A percentile compares a stretch with the other conserved stretches of the same genome.
phyloP scores from a whole-genome alignment of 1,140 invertebrate genomes.

The Hylyphantes graminicola region DNA sequence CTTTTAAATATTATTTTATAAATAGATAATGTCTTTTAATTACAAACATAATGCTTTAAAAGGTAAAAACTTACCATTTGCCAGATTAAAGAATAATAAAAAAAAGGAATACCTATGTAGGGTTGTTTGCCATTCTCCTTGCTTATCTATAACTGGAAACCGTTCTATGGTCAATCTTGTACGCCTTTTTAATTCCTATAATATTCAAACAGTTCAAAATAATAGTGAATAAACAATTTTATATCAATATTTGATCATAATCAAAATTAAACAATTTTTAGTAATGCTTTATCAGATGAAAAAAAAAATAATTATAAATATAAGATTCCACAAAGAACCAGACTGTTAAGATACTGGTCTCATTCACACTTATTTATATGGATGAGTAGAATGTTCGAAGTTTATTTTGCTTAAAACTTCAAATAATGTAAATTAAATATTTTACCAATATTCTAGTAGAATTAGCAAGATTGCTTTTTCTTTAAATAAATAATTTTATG shows the following conservation, averaged over 20 bases:
- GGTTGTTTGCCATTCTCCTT: slow-evolving; percentile 87
- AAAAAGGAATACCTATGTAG: slow-evolving; percentile 58
- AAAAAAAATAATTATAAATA: not conserved
- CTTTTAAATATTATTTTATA: not conserved
- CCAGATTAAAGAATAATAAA: not conserved
- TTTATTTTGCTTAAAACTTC: too few species aligned
- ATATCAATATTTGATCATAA: too few species aligned
- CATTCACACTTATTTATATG: too few species aligned
- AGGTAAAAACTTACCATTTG: not conserved
- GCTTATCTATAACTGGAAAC: slow-evolving; percentile 86
- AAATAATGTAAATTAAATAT: too few species aligned
- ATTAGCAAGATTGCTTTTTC: too few species aligned
- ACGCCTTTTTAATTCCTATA: slow-evolving; percentile 81
- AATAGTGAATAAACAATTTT: too few species aligned
- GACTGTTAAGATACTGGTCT: too few species aligned
- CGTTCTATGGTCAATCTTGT: slow-evolving; percentile 86
- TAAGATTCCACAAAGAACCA: not conserved
- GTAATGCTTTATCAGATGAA: not conserved
- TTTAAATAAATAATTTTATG: too few species aligned
- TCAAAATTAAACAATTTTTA: not conserved
- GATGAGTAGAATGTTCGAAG: too few species aligned
- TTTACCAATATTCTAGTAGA: too few species aligned
- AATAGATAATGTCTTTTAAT: not conserved
- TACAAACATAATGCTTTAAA: not conserved
- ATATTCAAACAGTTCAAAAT: not conserved